Conservation (phyloP, 2,113 vertebrate genomes). For the Cephalopholis sonnerati region DNA sequence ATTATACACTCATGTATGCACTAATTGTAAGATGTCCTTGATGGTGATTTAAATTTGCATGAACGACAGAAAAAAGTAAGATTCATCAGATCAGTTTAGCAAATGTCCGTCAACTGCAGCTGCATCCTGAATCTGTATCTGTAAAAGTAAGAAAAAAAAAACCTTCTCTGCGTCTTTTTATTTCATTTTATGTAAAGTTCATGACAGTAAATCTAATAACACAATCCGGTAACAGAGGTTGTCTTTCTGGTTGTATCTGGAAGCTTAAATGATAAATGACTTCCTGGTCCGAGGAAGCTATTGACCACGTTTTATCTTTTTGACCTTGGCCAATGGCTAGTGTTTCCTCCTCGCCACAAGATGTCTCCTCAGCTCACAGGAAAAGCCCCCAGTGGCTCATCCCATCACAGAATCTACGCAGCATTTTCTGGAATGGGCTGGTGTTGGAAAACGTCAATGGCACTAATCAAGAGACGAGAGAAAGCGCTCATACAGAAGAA, state of each 20-base stretch:
- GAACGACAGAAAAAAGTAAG: not conserved
- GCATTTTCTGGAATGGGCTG: not conserved
- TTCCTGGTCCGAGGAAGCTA: constrained; percentile 15
- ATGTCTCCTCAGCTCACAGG: constrained; percentile 73
- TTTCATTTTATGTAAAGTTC: not conserved
- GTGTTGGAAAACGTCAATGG: constrained; percentile 1
- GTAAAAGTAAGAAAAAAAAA: not conserved
- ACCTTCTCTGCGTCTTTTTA: not conserved
- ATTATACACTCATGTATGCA: not conserved
- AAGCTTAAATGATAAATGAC: constrained; percentile 38
- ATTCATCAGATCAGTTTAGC: not conserved
- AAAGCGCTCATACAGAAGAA: not conserved
- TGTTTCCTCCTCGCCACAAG: constrained; percentile 68
- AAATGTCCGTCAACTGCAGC: not conserved
- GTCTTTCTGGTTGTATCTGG: constrained; percentile 20
- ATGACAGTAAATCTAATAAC: not conserved
- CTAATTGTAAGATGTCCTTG: not conserved
- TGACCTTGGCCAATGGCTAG: constrained; percentile 49
- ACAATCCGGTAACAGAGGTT: constrained; percentile 1
- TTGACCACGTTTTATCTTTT: constrained; percentile 51
- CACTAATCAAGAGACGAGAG: not conserved
- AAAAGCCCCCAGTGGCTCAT: constrained; percentile 45
- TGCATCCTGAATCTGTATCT: not conserved
- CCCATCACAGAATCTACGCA: not conserved
- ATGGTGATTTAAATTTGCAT: not conserved